Conservation (phyloP, 2,888 invertebrate genomes). For the Odontothrips loti region DNA sequence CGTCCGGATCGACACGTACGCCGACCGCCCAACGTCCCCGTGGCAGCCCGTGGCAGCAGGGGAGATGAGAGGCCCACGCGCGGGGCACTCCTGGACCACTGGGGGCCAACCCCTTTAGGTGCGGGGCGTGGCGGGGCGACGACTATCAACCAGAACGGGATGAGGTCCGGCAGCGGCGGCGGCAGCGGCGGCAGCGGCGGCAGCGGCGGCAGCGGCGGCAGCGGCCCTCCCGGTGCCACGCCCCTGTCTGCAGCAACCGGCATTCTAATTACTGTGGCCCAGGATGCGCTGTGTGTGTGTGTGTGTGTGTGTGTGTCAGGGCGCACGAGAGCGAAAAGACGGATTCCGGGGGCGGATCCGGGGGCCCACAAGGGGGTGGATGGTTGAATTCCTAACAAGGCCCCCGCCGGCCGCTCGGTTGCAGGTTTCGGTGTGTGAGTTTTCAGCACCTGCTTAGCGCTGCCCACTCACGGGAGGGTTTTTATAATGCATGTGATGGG, state of each 20-base stretch:
- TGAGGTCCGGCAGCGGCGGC: background rate
- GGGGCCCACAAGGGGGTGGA: background rate
- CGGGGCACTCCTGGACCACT: too few relatives aligned
- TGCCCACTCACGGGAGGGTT: background rate
- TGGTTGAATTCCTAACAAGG: slow-evolving; percentile 18
- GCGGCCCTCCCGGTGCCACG: background rate
- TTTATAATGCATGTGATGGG: background rate
- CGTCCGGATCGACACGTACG: too few relatives aligned
- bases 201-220: background rate
- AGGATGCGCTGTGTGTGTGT: background rate
- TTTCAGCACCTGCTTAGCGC: slow-evolving; percentile 19
- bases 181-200: background rate
- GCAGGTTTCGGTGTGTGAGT: background rate
- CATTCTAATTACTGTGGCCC: slow-evolving; percentile 9
- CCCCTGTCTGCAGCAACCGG: slow-evolving; percentile 18
- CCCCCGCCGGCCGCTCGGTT: background rate
- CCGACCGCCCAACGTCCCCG: too few relatives aligned
- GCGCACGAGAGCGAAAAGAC: background rate
- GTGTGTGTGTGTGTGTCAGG: background rate
- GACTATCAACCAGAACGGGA: background rate
- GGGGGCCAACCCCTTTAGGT: too few relatives aligned
- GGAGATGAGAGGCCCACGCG: too few relatives aligned
- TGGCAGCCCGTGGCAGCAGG: too few relatives aligned
- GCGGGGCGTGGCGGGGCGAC: background rate
- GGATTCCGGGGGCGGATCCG: too few relatives aligned